These are phyloP conservation scores for Heteromormyrus szaboi DNA, from an alignment of 2,797 vertebrate genomes.

Conservation along the genomic window DNA sequence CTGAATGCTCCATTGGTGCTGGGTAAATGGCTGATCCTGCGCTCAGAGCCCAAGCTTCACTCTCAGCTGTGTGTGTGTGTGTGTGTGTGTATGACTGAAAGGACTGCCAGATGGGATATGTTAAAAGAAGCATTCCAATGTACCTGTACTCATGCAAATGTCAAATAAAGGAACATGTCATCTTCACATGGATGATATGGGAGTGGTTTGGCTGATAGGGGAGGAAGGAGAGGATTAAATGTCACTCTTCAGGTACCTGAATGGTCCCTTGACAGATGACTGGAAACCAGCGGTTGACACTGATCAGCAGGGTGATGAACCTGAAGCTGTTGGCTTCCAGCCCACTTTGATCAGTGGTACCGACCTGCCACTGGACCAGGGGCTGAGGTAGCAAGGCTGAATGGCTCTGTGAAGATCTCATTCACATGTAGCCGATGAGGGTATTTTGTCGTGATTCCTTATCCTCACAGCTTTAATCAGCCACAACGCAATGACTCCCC, in stretches of 20 bases:
- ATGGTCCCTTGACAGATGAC: neutral
- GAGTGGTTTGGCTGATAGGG: neutral
- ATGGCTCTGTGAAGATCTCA: constrained; percentile 62
- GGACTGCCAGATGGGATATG: neutral
- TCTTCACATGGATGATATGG: neutral
- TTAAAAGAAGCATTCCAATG: neutral
- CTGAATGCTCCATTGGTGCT: neutral
- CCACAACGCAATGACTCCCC: constrained; percentile 50
- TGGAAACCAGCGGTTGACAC: neutral
- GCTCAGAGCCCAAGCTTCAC: neutral
- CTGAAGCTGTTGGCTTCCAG: constrained; percentile 25
- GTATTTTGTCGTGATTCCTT: constrained; percentile 60
- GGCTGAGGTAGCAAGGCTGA: constrained; percentile 50
- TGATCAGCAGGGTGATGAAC: neutral
- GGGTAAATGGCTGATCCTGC: neutral
- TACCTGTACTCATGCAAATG: neutral
- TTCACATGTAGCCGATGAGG: constrained; percentile 62
- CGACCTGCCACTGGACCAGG: constrained; percentile 42
- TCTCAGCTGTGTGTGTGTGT: neutral
- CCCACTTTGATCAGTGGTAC: constrained; percentile 57
- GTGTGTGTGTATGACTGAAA: neutral
- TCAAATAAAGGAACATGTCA: neutral
- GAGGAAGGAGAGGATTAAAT: neutral
- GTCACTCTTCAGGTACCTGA: neutral
- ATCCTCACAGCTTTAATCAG: constrained; percentile 58